Conservation (phyloP, 2,113 vertebrate species). For the Toxotes chatareus region DNA sequence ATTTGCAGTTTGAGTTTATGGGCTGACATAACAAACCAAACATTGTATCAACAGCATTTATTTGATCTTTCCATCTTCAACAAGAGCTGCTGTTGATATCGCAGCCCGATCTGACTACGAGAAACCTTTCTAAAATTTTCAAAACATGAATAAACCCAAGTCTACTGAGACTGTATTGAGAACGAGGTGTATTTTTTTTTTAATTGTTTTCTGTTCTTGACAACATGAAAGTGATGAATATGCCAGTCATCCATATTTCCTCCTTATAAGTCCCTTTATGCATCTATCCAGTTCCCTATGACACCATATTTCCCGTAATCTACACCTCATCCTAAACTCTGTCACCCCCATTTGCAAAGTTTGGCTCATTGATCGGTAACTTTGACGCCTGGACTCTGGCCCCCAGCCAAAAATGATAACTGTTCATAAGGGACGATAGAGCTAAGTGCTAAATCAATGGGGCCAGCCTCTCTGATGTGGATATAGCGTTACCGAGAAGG, state of each 20-base stretch:
- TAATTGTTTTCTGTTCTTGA: background rate
- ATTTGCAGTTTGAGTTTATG: no score
- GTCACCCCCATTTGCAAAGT: slow-evolving; percentile 72
- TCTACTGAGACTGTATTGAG: background rate
- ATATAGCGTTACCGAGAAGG: slow-evolving; percentile 84
- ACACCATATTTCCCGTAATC: slow-evolving; percentile 69
- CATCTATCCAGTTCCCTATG: slow-evolving; percentile 24
- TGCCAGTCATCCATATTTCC: background rate
- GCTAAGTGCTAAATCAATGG: slow-evolving; percentile 88
- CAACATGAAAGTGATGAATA: background rate
- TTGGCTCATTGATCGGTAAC: slow-evolving; percentile 81
- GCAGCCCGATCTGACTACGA: no score
- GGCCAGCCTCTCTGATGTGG: slow-evolving; percentile 79
- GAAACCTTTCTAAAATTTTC: background rate
- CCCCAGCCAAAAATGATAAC: slow-evolving; percentile 82
- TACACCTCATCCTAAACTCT: slow-evolving; percentile 41
- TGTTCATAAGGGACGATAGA: slow-evolving; percentile 83
- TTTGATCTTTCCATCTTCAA: no score
- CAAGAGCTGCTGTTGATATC: no score
- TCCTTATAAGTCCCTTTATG: background rate
- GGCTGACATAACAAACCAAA: no score
- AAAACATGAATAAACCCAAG: background rate
- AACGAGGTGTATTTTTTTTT: background rate
- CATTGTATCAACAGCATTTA: background rate
- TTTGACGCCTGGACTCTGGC: slow-evolving; percentile 80